Conservation (phyloP, 2,888 invertebrate genomes). For the Serrognathus titanus region DNA sequence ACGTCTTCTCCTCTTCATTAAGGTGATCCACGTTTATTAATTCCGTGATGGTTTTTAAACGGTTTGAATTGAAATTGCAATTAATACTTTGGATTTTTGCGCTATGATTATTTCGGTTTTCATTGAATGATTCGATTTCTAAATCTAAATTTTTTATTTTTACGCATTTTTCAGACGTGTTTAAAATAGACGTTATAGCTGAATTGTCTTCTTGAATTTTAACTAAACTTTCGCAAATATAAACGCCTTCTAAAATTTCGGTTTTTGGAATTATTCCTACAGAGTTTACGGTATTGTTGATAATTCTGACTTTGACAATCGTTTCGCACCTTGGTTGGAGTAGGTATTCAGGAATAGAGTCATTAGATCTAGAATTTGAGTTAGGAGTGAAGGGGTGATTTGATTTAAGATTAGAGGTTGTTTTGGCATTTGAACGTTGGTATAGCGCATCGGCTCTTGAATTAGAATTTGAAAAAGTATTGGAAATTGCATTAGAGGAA, state of each 20-base stretch:
- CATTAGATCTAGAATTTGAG: too few relatives aligned
- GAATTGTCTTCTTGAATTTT: neutral
- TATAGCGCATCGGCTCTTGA: too few relatives aligned
- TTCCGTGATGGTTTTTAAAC: neutral
- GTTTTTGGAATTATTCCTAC: too few relatives aligned
- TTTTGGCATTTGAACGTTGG: too few relatives aligned
- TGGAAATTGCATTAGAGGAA: too few relatives aligned
- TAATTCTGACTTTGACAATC: too few relatives aligned
- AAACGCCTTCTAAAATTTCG: slow-evolving; percentile 7
- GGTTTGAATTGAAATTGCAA: slow-evolving; percentile 1
- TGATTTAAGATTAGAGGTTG: too few relatives aligned
- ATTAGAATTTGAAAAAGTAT: too few relatives aligned
- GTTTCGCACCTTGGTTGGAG: too few relatives aligned
- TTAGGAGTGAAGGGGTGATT: too few relatives aligned
- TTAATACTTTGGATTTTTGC: neutral
- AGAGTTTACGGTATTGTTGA: too few relatives aligned
- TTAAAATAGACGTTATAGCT: slow-evolving; percentile 4
- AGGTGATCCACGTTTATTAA: slow-evolving; percentile 20
- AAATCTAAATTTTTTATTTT: slow-evolving; percentile 5
- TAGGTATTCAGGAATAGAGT: too few relatives aligned
- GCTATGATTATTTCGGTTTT: neutral
- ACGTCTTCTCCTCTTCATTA: slow-evolving; percentile 30
- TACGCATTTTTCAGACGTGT: slow-evolving; percentile 5
- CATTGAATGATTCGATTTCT: neutral
- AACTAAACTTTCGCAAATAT: slow-evolving; percentile 3